These are phyloP conservation scores for Pocota personata DNA, from an alignment of 2,888 invertebrate species.

Conservation along the genomic window DNA sequence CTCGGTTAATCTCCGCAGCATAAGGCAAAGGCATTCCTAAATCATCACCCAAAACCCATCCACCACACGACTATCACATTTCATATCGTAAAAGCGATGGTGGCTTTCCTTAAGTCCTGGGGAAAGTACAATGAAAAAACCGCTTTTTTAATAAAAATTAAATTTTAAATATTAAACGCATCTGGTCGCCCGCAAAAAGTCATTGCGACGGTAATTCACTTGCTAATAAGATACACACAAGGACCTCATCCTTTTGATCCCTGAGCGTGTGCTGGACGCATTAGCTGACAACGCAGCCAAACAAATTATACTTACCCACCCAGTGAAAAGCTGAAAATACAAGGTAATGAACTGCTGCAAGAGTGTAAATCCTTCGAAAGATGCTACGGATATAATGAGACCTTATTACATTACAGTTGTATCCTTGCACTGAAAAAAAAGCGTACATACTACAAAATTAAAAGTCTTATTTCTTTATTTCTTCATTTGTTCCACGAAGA, in stretches of 20 bases:
- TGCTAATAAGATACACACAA: constrained; percentile 57
- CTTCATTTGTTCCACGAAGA: constrained; percentile 56
- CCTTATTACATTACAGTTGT: constrained; percentile 69
- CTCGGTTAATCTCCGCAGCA: not conserved
- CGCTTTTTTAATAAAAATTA: constrained; percentile 70
- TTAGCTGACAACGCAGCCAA: constrained; percentile 62
- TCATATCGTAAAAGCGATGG: constrained; percentile 41
- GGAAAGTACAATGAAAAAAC: not conserved
- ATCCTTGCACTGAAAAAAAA: constrained; percentile 65
- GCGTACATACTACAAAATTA: constrained; percentile 78
- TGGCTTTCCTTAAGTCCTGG: no score
- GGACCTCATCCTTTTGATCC: constrained; percentile 53
- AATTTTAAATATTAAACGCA: constrained; percentile 74
- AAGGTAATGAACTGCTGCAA: constrained; percentile 80
- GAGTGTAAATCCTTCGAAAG: constrained; percentile 75
- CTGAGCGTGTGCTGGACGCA: constrained; percentile 67
- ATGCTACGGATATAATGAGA: constrained; percentile 66
- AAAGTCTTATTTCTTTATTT: constrained; percentile 77
- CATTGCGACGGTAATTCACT: constrained; percentile 60
- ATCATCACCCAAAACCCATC: constrained; percentile 51
- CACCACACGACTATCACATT: constrained; percentile 41
- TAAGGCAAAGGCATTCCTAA: constrained; percentile 36
- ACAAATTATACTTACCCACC: constrained; percentile 55
- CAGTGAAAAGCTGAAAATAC: constrained; percentile 79
- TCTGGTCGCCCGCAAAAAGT: constrained; percentile 67